A percentile compares a stretch with the other conserved stretches of the same genome.
phyloP scores from a whole-genome alignment of 2,888 invertebrate species.

The Trissonchulus latispiculum region DNA sequence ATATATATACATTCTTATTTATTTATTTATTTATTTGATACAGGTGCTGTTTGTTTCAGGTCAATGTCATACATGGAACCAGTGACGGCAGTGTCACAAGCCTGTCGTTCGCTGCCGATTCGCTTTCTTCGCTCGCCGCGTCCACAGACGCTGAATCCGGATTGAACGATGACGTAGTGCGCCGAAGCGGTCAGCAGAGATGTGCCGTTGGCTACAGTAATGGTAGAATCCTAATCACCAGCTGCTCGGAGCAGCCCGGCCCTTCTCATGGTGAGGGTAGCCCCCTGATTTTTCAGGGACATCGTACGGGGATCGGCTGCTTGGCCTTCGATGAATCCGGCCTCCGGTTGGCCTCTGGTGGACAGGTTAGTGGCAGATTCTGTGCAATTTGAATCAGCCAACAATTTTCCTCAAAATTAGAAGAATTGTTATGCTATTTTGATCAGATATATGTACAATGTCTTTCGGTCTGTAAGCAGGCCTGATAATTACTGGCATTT shows the following conservation, averaged over 20 bases:
- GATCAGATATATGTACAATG: too few relatives aligned
- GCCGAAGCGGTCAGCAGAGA: constrained; percentile 62
- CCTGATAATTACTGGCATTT: too few relatives aligned
- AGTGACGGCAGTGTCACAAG: neutral
- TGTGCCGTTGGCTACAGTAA: constrained; percentile 84
- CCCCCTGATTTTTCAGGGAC: constrained; percentile 64
- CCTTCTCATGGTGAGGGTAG: constrained; percentile 51
- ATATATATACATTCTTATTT: neutral
- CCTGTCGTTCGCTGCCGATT: too few relatives aligned
- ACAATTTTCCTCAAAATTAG: too few relatives aligned
- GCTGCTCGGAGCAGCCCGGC: too few relatives aligned
- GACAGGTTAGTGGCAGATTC: constrained; percentile 62
- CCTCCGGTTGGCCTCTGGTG: constrained; percentile 74
- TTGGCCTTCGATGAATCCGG: constrained; percentile 72
- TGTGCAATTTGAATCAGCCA: too few relatives aligned
- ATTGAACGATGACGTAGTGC: constrained; percentile 63
- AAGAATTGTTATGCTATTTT: too few relatives aligned
- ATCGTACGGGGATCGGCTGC: constrained; percentile 68
- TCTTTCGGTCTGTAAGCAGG: too few relatives aligned
- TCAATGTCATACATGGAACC: neutral
- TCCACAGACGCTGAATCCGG: too few relatives aligned
- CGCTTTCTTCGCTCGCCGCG: too few relatives aligned
- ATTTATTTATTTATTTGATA: too few relatives aligned
- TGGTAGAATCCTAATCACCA: constrained; percentile 73
- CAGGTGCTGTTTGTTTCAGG: neutral